Percentiles rank a stretch among this genome's conserved stretches.
phyloP scores from a whole-genome alignment of 2,888 invertebrate species.

The Caradrina clavipalpis region DNA sequence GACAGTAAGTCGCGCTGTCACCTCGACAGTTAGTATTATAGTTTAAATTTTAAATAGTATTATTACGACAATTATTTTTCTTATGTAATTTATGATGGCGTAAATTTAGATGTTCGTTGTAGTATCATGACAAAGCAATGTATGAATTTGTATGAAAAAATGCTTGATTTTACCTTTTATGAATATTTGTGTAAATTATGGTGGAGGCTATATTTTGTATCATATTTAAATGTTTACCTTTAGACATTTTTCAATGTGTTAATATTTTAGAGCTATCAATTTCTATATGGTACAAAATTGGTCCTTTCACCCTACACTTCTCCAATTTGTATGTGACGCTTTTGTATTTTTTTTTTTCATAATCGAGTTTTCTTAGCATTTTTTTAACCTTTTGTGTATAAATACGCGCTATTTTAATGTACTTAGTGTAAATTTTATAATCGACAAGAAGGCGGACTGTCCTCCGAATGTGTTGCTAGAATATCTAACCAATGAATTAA shows the following conservation, averaged over 20 bases:
- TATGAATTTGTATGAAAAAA: slow-evolving; percentile 80
- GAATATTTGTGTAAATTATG: slow-evolving; percentile 80
- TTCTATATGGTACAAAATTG: slow-evolving; percentile 27
- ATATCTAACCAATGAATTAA: not conserved
- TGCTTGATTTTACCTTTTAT: slow-evolving; percentile 79
- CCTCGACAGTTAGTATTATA: slow-evolving; percentile 76
- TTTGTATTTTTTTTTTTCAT: slow-evolving; percentile 69
- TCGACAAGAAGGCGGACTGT: slow-evolving; percentile 48
- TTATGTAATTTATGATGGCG: slow-evolving; percentile 88
- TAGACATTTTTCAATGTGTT: slow-evolving; percentile 9
- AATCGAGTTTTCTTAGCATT: slow-evolving; percentile 74
- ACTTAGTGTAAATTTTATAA: slow-evolving; percentile 69
- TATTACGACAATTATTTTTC: slow-evolving; percentile 71
- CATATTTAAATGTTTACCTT: slow-evolving; percentile 23
- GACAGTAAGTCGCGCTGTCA: slow-evolving; percentile 66
- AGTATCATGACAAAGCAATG: slow-evolving; percentile 89
- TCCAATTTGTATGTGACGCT: slow-evolving; percentile 78
- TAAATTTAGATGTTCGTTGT: slow-evolving; percentile 87
- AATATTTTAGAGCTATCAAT: slow-evolving; percentile 2
- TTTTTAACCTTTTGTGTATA: slow-evolving; percentile 66
- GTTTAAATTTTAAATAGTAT: slow-evolving; percentile 69
- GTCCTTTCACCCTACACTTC: slow-evolving; percentile 58
- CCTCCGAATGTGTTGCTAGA: slow-evolving; percentile 33
- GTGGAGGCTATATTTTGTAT: slow-evolving; percentile 39
- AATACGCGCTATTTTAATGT: slow-evolving; percentile 65